Evolutionary conservation across 2,888 invertebrate species (phyloP), one percentile per base, ranked within the genome.

Genomic region (Drosophila phalerata): DNA sequence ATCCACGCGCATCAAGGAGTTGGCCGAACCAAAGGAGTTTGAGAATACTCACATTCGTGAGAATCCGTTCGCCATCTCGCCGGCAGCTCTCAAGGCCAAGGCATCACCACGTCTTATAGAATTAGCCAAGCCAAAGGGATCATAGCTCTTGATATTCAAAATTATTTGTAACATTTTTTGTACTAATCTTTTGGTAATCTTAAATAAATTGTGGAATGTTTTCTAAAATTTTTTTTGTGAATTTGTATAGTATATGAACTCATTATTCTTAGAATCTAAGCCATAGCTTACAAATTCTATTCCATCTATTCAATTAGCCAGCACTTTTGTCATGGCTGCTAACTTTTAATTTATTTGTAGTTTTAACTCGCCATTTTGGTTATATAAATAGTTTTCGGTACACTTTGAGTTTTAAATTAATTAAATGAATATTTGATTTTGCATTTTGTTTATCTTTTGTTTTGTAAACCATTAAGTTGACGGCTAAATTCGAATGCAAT

Each of bases 81-180:
- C 92, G 17, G 93, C 94, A 10, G 94, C 94, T 0, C 88, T 94
- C 13, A 93, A 90, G 15, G 94, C 94, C 38, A 92, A 92, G 68
- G 88, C 94, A 11, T 91, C 94, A 5, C 91, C 93, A n/a, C 92
- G 94, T 58, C 93, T 93, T 13, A 79, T 93, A 38, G 92, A 93
- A 78, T 79, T 94, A 63, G 93, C 94, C 8, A 92, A 93, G 81
- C 94, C 94, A 0, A 92, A 90, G 43, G 85, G 89, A 9, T 73
- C 74, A 8, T 68, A 62, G 13, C 40, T 22, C 48, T 13, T 65
- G 52, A 32, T 5, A 19, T 45, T 22, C 6, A 6, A 30, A 8
- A 13, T 11, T n/a, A 4, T 22, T 8, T 13, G 42, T n/a, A 42
- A 32, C 28, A 49, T 38, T 70, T 48, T 53, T 37, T 61, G 47